A percentile compares a stretch with the other conserved stretches of the same genome.
Evolutionary conservation across 2,797 vertebrate species (phyloP).

Genomic region (Pipistrellus kuhlii): DNA sequence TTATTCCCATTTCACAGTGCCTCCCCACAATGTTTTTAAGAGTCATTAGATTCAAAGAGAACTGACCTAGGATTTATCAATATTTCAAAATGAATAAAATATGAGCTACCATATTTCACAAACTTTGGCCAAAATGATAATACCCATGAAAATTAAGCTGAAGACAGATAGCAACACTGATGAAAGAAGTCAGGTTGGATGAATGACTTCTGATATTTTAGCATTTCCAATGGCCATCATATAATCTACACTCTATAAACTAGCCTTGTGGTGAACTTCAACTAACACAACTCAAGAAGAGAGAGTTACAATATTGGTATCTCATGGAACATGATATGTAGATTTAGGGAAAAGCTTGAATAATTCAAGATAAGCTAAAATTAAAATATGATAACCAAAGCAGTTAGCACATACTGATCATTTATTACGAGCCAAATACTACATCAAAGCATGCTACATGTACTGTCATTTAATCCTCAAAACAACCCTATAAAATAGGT

Average conservation of each 20-base stretch:
- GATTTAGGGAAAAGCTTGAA: not conserved
- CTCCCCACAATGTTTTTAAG: not conserved
- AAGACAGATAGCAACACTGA: not conserved
- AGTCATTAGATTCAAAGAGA: not conserved
- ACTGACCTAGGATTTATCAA: not conserved
- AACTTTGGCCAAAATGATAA: not conserved
- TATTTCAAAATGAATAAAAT: slow-evolving; percentile 53
- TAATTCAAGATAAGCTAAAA: slow-evolving; percentile 48
- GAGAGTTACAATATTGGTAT: not conserved
- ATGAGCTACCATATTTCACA: not conserved
- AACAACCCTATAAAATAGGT: not conserved
- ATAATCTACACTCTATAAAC: not conserved
- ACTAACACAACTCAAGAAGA: not conserved
- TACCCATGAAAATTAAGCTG: slow-evolving; percentile 35
- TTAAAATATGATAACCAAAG: not conserved
- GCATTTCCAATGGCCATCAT: not conserved
- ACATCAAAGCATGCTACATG: not conserved
- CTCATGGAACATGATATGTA: not conserved
- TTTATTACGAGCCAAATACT: slow-evolving; percentile 1
- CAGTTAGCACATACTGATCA: not conserved
- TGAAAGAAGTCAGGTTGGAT: not conserved
- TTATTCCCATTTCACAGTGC: not conserved
- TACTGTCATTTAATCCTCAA: not conserved
- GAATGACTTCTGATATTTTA: slow-evolving; percentile 23
- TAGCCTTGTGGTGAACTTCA: not conserved